Conservation (phyloP, 2,113 vertebrate genomes). For the Dipodomys ordii region DNA sequence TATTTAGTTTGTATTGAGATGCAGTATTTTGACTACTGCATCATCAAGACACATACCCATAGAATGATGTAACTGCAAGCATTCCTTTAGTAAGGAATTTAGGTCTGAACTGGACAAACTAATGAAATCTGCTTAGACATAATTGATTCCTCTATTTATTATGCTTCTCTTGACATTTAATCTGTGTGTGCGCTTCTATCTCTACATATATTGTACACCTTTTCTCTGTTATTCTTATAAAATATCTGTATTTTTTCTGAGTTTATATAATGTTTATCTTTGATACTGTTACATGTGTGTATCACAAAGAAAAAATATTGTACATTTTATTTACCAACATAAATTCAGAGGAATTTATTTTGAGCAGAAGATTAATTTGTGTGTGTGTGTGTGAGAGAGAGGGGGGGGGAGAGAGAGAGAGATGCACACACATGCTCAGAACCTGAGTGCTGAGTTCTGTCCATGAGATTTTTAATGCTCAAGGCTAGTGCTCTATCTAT, state of each 20-base stretch:
- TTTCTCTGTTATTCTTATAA: not conserved
- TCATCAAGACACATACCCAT: not conserved
- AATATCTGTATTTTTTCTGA: not conserved
- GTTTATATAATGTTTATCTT: not conserved
- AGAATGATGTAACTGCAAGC: constrained; percentile 47
- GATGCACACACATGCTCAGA: too few species aligned
- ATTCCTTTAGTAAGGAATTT: constrained; percentile 33
- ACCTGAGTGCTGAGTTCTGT: too few species aligned
- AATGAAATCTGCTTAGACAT: not conserved
- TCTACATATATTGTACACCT: not conserved
- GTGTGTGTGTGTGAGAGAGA: too few species aligned
- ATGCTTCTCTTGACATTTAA: not conserved
- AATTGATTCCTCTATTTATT: constrained; percentile 22
- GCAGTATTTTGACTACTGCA: constrained; percentile 19
- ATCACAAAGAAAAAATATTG: not conserved
- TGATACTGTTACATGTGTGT: not conserved
- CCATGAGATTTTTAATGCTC: too few species aligned
- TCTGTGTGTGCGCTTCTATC: not conserved
- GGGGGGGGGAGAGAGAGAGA: too few species aligned
- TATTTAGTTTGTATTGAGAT: constrained; percentile 21
- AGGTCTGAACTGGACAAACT: not conserved
- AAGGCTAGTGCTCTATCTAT: too few species aligned
- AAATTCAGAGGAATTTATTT: not conserved
- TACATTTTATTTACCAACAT: not conserved
- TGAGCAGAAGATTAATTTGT: not conserved